These are phyloP conservation scores for Amphilophus citrinellus DNA, from an alignment of 2,113 vertebrate species.

Conservation along the genomic window DNA sequence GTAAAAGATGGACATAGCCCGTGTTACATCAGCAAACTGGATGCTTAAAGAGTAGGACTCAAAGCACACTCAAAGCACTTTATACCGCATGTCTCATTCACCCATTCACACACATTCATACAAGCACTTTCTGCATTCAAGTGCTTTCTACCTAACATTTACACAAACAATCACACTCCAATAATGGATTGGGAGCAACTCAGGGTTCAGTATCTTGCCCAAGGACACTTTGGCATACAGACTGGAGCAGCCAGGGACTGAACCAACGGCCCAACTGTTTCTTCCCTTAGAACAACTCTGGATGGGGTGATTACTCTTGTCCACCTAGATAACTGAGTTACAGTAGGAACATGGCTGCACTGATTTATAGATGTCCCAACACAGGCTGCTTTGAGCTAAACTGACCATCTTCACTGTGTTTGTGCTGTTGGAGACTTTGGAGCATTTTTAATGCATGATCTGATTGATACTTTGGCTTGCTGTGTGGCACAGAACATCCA, in stretches of 20 bases:
- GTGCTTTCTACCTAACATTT: no score
- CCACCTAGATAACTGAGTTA: background rate
- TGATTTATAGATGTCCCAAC: background rate
- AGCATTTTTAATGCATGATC: background rate
- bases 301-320: background rate
- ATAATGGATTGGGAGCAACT: no score
- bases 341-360: background rate
- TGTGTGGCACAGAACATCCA: background rate
- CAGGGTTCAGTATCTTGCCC: no score
- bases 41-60: background rate
- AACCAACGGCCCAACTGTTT: no score
- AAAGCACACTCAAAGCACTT: no score
- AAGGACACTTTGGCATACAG: no score
- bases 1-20: background rate
- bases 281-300: no score
- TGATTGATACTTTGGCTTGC: background rate
- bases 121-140: no score
- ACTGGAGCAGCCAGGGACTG: no score
- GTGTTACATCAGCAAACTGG: background rate
- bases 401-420: background rate
- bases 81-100: no score
- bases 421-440: background rate
- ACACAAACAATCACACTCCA: no score
- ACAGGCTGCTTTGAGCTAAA: background rate
- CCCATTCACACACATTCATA: no score